Conservation (phyloP, 2,797 vertebrate species). For the Poecilia velifera region DNA sequence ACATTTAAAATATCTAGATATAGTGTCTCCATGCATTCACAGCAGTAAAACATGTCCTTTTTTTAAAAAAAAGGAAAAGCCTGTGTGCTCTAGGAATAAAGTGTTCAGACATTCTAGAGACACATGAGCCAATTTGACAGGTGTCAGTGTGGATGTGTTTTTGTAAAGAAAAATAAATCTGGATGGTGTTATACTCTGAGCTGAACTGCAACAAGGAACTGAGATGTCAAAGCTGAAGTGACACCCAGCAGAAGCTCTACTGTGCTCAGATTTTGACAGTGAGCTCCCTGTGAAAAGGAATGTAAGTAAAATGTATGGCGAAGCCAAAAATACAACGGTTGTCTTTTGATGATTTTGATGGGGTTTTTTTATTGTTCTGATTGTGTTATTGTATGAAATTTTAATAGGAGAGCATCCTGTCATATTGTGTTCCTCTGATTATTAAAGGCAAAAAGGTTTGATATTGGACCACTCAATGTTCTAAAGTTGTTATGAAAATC, state of each 20-base stretch:
- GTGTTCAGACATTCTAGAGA: constrained; percentile 35
- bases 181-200: constrained; percentile 43
- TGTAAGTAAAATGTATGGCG: constrained; percentile 34
- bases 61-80: background rate
- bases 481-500: background rate
- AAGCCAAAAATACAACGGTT: constrained; percentile 38
- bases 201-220: constrained; percentile 54
- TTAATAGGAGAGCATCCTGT: constrained; percentile 27
- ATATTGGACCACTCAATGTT: background rate
- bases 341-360: constrained; percentile 39
- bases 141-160: constrained; percentile 61
- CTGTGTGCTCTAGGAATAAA: constrained; percentile 29
- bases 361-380: constrained; percentile 23
- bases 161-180: constrained; percentile 15
- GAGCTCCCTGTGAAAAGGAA: constrained; percentile 20
- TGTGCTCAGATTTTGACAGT: constrained; percentile 46
- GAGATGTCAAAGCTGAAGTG: constrained; percentile 38
- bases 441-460: constrained; percentile 28
- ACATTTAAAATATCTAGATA: background rate
- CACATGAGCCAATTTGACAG: constrained; percentile 56
- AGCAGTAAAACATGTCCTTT: background rate
- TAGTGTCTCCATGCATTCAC: background rate
- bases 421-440: constrained; percentile 34
- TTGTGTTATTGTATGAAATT: constrained; percentile 28
- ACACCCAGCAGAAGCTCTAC: constrained; percentile 35